A percentile compares a stretch with the other conserved stretches of the same genome.
phyloP scores from a whole-genome alignment of 2,888 invertebrate genomes.

The Craniophora ligustri region DNA sequence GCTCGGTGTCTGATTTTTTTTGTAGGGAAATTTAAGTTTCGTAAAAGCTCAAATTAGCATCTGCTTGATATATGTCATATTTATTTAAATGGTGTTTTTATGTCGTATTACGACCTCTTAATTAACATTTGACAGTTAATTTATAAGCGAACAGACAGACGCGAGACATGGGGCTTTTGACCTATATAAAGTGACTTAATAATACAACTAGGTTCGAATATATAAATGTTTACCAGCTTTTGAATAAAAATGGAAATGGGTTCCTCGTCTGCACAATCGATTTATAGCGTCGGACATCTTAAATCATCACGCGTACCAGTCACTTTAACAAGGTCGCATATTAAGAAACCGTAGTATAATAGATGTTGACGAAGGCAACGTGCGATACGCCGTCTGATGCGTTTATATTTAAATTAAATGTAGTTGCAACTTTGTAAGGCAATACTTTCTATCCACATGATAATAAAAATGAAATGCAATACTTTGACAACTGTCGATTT shows the following conservation, averaged over 20 bases:
- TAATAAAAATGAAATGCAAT: neutral
- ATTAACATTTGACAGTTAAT: no score
- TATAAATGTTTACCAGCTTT: no score
- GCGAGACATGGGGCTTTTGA: no score
- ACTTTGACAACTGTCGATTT: no score
- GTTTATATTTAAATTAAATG: slow-evolving; percentile 14
- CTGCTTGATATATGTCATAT: neutral
- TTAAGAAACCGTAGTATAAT: slow-evolving; percentile 44
- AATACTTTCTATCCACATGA: neutral
- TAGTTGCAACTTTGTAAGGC: slow-evolving; percentile 9
- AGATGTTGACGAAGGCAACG: slow-evolving; percentile 22
- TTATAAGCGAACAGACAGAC: no score
- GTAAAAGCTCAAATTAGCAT: no score
- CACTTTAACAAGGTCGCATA: slow-evolving; percentile 50
- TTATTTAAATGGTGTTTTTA: no score
- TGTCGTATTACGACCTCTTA: no score
- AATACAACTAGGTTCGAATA: no score
- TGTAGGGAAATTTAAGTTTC: no score
- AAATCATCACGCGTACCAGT: slow-evolving; percentile 44
- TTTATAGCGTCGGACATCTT: slow-evolving; percentile 16
- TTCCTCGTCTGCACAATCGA: slow-evolving; percentile 20
- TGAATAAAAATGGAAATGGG: slow-evolving; percentile 12
- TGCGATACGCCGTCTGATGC: slow-evolving; percentile 28
- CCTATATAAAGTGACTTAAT: no score
- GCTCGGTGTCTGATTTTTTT: no score